Evolutionary conservation across 1,140 invertebrate genomes (phyloP).

Genomic region (Drosophila repleta): DNA sequence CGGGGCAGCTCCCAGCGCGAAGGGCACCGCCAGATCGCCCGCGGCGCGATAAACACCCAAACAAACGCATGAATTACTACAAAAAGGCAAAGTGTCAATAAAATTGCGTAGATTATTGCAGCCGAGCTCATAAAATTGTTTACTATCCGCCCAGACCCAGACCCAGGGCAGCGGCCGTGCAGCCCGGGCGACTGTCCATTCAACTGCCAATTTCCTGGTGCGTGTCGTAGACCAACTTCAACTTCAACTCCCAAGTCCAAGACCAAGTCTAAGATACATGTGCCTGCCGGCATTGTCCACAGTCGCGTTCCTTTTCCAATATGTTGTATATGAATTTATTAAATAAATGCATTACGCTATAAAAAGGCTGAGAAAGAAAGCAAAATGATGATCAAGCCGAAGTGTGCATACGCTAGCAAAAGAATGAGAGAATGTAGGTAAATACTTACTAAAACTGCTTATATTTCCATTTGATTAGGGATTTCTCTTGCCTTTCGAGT

Average conservation of each 20-base stretch:
- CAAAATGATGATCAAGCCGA: slow-evolving; percentile 1
- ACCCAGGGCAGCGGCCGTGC: not conserved
- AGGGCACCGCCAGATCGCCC: slow-evolving; percentile 46
- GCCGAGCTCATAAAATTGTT: slow-evolving; percentile 80
- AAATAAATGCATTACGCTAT: slow-evolving; percentile 79
- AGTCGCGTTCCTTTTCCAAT: slow-evolving; percentile 34
- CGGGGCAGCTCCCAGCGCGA: slow-evolving; percentile 4
- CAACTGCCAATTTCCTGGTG: slow-evolving; percentile 73
- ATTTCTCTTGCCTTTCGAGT: too few relatives aligned
- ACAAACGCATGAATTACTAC: slow-evolving; percentile 67
- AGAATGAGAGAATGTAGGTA: not conserved
- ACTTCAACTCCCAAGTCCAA: not conserved
- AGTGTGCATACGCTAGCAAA: slow-evolving; percentile 12
- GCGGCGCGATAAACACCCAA: slow-evolving; percentile 51
- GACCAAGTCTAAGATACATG: slow-evolving; percentile 11
- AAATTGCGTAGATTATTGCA: slow-evolving; percentile 81
- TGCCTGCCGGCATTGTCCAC: slow-evolving; percentile 53
- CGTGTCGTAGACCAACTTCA: slow-evolving; percentile 50
- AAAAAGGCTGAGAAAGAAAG: slow-evolving; percentile 37
- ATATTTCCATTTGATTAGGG: too few relatives aligned
- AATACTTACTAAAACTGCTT: too few relatives aligned
- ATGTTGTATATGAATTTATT: slow-evolving; percentile 71
- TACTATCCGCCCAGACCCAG: slow-evolving; percentile 59
- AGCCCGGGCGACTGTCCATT: slow-evolving; percentile 41
- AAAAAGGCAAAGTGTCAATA: slow-evolving; percentile 76